phyloP scores from a whole-genome alignment of 2,113 vertebrate genomes.

The Clinocottus analis region DNA sequence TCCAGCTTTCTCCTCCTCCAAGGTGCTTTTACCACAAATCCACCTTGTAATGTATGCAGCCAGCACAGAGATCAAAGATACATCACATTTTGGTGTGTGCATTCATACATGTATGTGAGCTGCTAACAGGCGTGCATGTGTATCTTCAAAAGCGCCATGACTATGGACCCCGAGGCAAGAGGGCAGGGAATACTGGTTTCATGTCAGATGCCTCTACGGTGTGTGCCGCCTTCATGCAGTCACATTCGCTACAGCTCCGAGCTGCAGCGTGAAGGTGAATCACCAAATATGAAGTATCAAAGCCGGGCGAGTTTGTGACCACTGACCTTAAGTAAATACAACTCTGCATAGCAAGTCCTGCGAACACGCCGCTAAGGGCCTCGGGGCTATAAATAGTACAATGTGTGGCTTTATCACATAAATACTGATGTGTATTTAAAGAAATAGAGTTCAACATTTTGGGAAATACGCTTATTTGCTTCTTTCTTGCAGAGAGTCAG shows the following conservation, averaged over 20 bases:
- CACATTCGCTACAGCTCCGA: constrained; percentile 9
- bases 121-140: constrained; percentile 56
- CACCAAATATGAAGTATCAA: constrained; percentile 26
- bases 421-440: not conserved
- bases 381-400: not conserved
- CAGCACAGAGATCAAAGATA: constrained; percentile 69
- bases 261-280: constrained; percentile 54
- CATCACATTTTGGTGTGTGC: constrained; percentile 52
- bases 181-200: constrained; percentile 46
- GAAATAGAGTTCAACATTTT: not conserved
- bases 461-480: not conserved
- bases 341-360: constrained; percentile 13
- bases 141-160: constrained; percentile 63
- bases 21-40: constrained; percentile 55
- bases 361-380: not conserved
- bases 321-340: constrained; percentile 53
- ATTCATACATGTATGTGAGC: constrained; percentile 52
- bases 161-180: constrained; percentile 46
- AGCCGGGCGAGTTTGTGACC: constrained; percentile 22
- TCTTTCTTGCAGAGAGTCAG: not conserved
- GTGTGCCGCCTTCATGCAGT: constrained; percentile 30
- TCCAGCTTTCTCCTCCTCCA: constrained; percentile 51
- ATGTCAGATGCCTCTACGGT: constrained; percentile 48
- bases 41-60: constrained; percentile 66
- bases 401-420: not conserved